phyloP scores from a whole-genome alignment of 2,888 invertebrate species.

The Listrodromus nycthemerus region DNA sequence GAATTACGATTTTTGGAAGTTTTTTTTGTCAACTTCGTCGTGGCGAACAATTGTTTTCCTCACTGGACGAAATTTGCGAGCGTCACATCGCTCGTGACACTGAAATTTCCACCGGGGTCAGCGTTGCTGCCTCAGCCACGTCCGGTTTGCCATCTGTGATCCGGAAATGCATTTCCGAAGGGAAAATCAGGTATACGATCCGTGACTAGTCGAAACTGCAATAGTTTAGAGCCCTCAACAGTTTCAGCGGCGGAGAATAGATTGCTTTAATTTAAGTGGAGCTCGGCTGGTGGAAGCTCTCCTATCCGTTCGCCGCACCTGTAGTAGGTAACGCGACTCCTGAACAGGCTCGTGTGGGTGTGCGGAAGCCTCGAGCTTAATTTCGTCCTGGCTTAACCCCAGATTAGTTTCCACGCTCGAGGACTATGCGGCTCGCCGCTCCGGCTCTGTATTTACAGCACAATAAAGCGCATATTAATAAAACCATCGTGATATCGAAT shows the following conservation, averaged over 20 bases:
- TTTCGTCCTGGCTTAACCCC: slow-evolving; percentile 75
- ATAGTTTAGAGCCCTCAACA: slow-evolving; percentile 77
- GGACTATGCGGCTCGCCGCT: slow-evolving; percentile 44
- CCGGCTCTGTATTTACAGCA: slow-evolving; percentile 20
- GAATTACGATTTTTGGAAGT: too few species aligned
- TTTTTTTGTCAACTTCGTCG: too few species aligned
- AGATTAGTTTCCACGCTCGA: slow-evolving; percentile 73
- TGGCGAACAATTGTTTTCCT: too few species aligned
- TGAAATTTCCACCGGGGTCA: too few species aligned
- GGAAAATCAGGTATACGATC: slow-evolving; percentile 1
- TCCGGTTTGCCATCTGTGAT: not conserved
- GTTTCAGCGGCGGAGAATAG: slow-evolving; percentile 78
- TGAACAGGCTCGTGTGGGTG: slow-evolving; percentile 68
- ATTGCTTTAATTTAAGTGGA: slow-evolving; percentile 82
- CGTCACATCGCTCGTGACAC: too few species aligned
- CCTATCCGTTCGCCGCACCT: slow-evolving; percentile 28
- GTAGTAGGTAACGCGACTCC: slow-evolving; percentile 68
- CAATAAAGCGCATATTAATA: not conserved
- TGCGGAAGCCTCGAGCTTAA: slow-evolving; percentile 76
- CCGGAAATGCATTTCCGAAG: slow-evolving; percentile 8
- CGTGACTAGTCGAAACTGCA: slow-evolving; percentile 76
- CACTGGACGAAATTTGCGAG: too few species aligned
- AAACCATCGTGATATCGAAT: not conserved
- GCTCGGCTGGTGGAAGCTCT: slow-evolving; percentile 75
- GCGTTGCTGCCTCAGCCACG: not conserved